phyloP scores from a whole-genome alignment of 2,797 vertebrate genomes.

The Trachops cirrhosus region DNA sequence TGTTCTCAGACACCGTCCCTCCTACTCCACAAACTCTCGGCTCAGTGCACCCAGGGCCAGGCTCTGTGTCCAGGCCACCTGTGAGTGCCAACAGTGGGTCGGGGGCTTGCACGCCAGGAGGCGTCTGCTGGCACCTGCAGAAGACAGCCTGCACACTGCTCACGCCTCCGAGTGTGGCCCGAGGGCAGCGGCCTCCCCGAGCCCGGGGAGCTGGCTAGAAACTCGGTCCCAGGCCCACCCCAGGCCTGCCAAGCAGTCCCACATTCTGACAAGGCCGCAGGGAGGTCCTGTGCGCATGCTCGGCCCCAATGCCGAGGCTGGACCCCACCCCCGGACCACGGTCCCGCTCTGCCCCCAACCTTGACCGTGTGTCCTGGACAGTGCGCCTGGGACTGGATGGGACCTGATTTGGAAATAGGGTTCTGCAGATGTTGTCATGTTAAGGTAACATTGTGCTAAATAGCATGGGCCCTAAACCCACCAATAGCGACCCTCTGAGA shows the following conservation, averaged over 20 bases:
- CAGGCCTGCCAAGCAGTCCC: background rate
- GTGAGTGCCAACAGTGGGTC: fast-evolving
- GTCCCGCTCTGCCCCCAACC: background rate
- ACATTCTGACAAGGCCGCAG: too few relatives aligned
- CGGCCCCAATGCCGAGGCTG: background rate
- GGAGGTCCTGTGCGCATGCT: background rate
- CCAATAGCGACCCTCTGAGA: background rate
- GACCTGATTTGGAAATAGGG: background rate
- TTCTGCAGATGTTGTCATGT: background rate
- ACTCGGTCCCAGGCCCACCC: fast-evolving
- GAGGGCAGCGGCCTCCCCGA: fast-evolving
- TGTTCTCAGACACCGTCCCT: background rate
- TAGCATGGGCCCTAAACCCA: background rate
- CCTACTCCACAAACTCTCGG: fast-evolving
- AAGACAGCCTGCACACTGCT: background rate
- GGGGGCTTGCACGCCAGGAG: background rate
- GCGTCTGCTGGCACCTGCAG: background rate
- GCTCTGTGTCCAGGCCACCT: background rate
- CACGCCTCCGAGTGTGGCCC: background rate
- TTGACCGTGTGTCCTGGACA: fast-evolving
- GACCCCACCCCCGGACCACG: background rate
- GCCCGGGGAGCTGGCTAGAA: background rate
- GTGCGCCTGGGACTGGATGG: fast-evolving
- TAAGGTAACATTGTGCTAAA: background rate
- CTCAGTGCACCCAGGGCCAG: too few relatives aligned